Percentiles rank a stretch among this genome's conserved stretches.
phyloP scores from a whole-genome alignment of 2,113 vertebrate species.

The Nettapus auritus region DNA sequence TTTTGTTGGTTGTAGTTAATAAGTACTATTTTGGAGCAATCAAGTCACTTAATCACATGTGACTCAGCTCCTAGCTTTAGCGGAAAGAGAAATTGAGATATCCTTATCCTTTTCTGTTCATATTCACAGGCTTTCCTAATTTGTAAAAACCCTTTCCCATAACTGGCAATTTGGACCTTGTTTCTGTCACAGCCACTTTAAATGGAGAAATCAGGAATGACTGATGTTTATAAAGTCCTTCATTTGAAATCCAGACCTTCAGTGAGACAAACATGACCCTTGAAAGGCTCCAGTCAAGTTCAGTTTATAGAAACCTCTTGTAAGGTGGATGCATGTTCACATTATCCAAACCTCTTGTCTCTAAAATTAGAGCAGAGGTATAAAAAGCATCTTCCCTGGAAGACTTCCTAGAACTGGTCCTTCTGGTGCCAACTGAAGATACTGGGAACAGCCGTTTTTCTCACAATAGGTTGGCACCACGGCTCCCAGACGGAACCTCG shows the following conservation, averaged over 20 bases:
- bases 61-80: background rate
- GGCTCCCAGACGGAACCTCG: background rate
- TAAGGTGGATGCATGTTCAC: background rate
- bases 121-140: background rate
- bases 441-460: slow-evolving; percentile 12
- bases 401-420: slow-evolving; percentile 42
- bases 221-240: background rate
- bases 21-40: background rate
- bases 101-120: background rate
- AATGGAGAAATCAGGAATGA: background rate
- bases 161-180: background rate
- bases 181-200: background rate
- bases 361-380: slow-evolving; percentile 37
- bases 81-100: background rate
- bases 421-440: background rate
- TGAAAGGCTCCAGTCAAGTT: background rate
- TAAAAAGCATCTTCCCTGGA: slow-evolving; percentile 17
- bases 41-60: background rate
- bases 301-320: background rate
- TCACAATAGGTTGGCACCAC: background rate
- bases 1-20: background rate
- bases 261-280: background rate
- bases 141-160: background rate
- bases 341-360: background rate
- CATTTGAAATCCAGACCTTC: background rate